Conservation (phyloP, 1,140 invertebrate genomes). For the Drosophila orosa region DNA sequence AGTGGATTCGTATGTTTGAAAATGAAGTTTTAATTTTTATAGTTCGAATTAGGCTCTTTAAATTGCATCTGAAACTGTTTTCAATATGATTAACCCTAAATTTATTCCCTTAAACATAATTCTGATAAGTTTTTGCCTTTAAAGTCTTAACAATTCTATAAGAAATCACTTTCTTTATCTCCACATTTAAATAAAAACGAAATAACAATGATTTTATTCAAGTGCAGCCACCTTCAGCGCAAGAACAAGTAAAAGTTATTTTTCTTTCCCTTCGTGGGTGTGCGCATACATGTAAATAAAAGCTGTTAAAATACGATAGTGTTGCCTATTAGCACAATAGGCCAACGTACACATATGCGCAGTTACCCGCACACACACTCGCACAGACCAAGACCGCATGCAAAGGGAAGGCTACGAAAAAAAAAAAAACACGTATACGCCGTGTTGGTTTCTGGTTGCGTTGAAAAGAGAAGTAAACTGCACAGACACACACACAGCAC, state of each 20-base stretch:
- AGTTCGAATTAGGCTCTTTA: neutral
- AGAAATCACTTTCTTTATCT: neutral
- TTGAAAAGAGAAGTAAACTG: slow-evolving; percentile 15
- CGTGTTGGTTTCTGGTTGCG: slow-evolving; percentile 34
- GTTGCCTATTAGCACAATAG: slow-evolving; percentile 80
- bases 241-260: slow-evolving; percentile 31
- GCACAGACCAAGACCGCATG: slow-evolving; percentile 40
- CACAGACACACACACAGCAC: slow-evolving; percentile 45
- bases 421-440: slow-evolving; percentile 44
- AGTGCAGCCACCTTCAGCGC: neutral
- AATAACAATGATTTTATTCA: slow-evolving; percentile 15
- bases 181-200: neutral
- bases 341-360: slow-evolving; percentile 56
- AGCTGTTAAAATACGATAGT: slow-evolving; percentile 82
- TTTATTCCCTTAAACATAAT: neutral
- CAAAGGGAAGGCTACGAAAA: slow-evolving; percentile 44
- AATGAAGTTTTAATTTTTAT: neutral
- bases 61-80: neutral
- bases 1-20: too few species aligned
- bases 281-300: slow-evolving; percentile 64
- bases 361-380: slow-evolving; percentile 25
- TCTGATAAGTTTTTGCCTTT: neutral
- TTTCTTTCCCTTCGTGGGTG: slow-evolving; percentile 8
- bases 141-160: neutral
- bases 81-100: neutral